phyloP scores from a whole-genome alignment of 2,888 invertebrate genomes.

The Brenthis ino region DNA sequence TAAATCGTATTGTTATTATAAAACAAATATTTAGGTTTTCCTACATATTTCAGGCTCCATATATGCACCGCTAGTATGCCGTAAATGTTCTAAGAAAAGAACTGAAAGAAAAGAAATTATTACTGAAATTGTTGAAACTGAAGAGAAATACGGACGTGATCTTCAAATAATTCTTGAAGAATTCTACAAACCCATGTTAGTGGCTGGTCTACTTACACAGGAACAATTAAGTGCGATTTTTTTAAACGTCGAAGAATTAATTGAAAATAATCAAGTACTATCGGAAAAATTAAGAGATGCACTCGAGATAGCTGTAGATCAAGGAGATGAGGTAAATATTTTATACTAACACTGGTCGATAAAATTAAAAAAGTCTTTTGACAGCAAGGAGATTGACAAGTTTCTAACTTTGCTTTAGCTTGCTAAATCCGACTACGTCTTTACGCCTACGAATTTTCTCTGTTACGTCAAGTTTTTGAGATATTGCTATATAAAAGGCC shows the following conservation, averaged over 20 bases:
- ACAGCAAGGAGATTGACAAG: too few relatives aligned
- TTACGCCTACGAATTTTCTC: too few relatives aligned
- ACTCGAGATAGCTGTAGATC: constrained; percentile 91
- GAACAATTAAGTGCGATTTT: constrained; percentile 96
- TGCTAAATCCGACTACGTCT: too few relatives aligned
- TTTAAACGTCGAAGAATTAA: constrained; percentile 94
- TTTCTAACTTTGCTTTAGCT: too few relatives aligned
- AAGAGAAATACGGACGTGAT: constrained; percentile 96
- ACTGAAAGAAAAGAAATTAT: constrained; percentile 96
- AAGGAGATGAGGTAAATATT: constrained; percentile 85
- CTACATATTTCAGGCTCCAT: constrained; percentile 80
- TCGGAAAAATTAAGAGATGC: constrained; percentile 93
- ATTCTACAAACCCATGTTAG: constrained; percentile 95
- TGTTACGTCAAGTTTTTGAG: too few relatives aligned
- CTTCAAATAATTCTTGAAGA: constrained; percentile 95
- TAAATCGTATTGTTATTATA: background rate
- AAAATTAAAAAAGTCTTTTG: too few relatives aligned
- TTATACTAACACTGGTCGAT: too few relatives aligned
- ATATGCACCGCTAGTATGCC: constrained; percentile 91
- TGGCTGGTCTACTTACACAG: constrained; percentile 93
- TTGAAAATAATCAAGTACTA: constrained; percentile 92
- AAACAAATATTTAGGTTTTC: background rate
- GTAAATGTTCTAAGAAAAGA: constrained; percentile 93
- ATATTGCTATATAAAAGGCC: too few relatives aligned
- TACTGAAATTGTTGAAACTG: constrained; percentile 97